Conservation (phyloP, 2,888 invertebrate genomes). For the Xanthostigma xanthostigma region DNA sequence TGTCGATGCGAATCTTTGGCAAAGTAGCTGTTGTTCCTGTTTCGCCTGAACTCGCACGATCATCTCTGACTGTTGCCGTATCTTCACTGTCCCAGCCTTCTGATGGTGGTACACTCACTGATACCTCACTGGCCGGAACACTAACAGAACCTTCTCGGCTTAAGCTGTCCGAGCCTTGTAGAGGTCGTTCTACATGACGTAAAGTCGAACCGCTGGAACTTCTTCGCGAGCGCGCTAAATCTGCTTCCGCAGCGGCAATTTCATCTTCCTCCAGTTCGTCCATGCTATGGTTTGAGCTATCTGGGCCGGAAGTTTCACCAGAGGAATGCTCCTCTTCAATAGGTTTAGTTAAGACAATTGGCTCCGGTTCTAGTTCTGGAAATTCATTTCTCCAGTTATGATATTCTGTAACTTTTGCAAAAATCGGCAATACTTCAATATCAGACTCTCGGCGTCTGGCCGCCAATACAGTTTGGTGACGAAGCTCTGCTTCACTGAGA, state of each 20-base stretch:
- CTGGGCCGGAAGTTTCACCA: constrained; percentile 79
- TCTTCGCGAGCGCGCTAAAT: constrained; percentile 21
- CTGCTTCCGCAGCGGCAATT: constrained; percentile 33
- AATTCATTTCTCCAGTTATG: constrained; percentile 28
- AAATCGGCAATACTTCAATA: constrained; percentile 25
- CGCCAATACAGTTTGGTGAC: constrained; percentile 23
- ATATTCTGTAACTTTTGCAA: constrained; percentile 35
- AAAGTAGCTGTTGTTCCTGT: constrained; percentile 25
- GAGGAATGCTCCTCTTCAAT: constrained; percentile 46
- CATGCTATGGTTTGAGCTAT: constrained; percentile 63
- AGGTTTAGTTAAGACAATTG: constrained; percentile 10
- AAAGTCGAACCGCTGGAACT: constrained; percentile 30
- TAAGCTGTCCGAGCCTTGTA: constrained; percentile 24
- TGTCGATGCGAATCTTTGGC: constrained; percentile 36
- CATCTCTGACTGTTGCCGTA: constrained; percentile 24
- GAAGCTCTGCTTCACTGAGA: constrained; percentile 26
- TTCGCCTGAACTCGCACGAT: constrained; percentile 23
- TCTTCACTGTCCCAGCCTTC: constrained; percentile 28
- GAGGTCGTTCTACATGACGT: constrained; percentile 22
- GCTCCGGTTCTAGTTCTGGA: constrained; percentile 9
- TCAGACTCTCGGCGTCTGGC: constrained; percentile 23
- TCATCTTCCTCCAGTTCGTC: constrained; percentile 56
- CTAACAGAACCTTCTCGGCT: constrained; percentile 29
- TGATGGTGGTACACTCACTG: constrained; percentile 22
- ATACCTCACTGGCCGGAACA: constrained; percentile 27